phyloP scores from a whole-genome alignment of 1,140 invertebrate species.

The Nasonia longicornis region DNA sequence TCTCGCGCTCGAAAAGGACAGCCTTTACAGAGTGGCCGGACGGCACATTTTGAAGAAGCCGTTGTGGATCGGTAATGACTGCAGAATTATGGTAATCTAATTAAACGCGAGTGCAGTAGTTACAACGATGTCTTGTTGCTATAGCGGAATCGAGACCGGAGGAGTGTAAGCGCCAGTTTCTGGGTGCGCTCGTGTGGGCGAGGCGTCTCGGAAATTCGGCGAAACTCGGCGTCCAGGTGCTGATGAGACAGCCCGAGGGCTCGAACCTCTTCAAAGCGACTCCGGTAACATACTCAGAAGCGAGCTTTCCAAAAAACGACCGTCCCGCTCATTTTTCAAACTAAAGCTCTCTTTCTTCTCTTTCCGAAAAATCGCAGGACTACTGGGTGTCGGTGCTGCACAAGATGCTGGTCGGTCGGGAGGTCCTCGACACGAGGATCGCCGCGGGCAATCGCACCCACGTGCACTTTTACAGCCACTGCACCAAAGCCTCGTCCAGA shows the following conservation, averaged over 20 bases:
- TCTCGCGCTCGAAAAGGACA: slow-evolving; percentile 55
- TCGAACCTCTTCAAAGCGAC: slow-evolving; percentile 59
- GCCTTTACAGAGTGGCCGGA: slow-evolving; percentile 56
- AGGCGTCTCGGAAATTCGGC: slow-evolving; percentile 66
- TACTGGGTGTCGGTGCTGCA: slow-evolving; percentile 69
- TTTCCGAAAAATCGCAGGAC: slow-evolving; percentile 57
- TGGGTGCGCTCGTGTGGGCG: slow-evolving; percentile 65
- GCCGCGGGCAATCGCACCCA: slow-evolving; percentile 55
- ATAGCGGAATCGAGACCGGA: slow-evolving; percentile 64
- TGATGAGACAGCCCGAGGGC: slow-evolving; percentile 65
- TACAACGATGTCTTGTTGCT: slow-evolving; percentile 17
- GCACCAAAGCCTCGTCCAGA: slow-evolving; percentile 60
- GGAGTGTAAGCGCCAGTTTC: slow-evolving; percentile 57
- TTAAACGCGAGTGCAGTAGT: not conserved
- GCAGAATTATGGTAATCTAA: not conserved
- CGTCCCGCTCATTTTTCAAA: not conserved
- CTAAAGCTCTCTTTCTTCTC: not conserved
- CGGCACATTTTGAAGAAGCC: slow-evolving; percentile 55
- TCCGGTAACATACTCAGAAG: slow-evolving; percentile 58
- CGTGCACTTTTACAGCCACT: slow-evolving; percentile 66
- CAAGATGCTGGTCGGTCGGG: slow-evolving; percentile 66
- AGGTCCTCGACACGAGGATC: slow-evolving; percentile 64
- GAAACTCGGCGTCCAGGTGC: slow-evolving; percentile 63
- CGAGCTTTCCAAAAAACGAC: not conserved
- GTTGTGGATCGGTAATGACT: slow-evolving; percentile 62